Conservation (phyloP, 2,797 vertebrate genomes). For the Apogon talboti region DNA sequence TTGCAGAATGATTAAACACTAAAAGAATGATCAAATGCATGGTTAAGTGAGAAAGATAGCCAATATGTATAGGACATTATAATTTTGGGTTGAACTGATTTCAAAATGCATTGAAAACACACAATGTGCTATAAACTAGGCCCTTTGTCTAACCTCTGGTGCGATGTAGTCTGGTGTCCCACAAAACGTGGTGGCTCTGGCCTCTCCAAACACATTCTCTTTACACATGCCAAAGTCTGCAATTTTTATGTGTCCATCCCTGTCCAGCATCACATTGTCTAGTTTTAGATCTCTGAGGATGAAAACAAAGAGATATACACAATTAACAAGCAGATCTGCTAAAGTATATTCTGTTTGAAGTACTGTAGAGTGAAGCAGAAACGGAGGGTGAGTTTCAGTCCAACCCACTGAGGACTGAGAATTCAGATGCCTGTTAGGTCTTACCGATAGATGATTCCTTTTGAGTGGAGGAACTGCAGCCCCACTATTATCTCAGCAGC, state of each 20-base stretch:
- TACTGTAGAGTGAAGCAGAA: not conserved
- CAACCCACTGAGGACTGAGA: not conserved
- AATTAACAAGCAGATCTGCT: constrained; percentile 15
- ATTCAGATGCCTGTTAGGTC: constrained; percentile 11
- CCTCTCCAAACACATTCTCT: constrained; percentile 92
- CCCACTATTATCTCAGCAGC: constrained; percentile 95
- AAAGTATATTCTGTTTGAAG: constrained; percentile 1
- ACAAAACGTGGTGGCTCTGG: constrained; percentile 94
- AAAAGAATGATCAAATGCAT: too few species aligned
- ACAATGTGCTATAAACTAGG: not conserved
- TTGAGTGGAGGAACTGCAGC: constrained; percentile 95
- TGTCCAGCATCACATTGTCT: constrained; percentile 87
- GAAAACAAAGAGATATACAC: not conserved
- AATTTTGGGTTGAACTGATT: too few species aligned
- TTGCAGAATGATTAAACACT: too few species aligned
- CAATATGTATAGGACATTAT: too few species aligned
- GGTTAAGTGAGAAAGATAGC: too few species aligned
- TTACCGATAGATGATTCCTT: constrained; percentile 98
- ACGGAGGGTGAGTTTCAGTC: not conserved
- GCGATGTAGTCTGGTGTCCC: constrained; percentile 98
- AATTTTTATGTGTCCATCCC: constrained; percentile 90
- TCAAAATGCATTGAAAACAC: not conserved
- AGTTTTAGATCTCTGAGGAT: constrained; percentile 83
- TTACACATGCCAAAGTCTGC: constrained; percentile 99
- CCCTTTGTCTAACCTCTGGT: constrained; percentile 87